These are phyloP conservation scores for Caerostris extrusa DNA, from an alignment of 1,140 invertebrate genomes.

Conservation along the genomic window DNA sequence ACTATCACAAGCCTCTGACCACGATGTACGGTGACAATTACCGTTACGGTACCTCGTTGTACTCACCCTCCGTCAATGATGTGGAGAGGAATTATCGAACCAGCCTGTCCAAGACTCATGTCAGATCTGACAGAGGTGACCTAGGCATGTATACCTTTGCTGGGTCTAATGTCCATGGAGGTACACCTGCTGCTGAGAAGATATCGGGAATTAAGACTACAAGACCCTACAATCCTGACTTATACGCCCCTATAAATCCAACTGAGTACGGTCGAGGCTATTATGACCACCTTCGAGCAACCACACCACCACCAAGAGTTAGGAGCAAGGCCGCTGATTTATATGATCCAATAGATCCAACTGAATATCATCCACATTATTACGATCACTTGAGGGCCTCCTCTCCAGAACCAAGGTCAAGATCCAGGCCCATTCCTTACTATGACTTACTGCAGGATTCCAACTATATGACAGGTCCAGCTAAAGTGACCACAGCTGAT, in stretches of 20 bases:
- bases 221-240: not conserved
- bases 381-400: constrained; percentile 60
- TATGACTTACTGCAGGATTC: constrained; percentile 10
- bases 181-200: constrained; percentile 22
- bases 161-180: constrained; percentile 59
- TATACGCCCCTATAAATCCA: constrained; percentile 46
- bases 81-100: constrained; percentile 63
- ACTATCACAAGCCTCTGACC: constrained; percentile 48
- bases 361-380: constrained; percentile 31
- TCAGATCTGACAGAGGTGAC: constrained; percentile 71
- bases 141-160: constrained; percentile 63
- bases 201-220: not conserved
- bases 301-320: not conserved
- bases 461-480: constrained; percentile 20
- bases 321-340: not conserved
- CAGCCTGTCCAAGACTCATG: constrained; percentile 55
- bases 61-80: constrained; percentile 21
- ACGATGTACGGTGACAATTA: constrained; percentile 66
- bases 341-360: constrained; percentile 42
- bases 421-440: not conserved
- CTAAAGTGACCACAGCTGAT: not conserved
- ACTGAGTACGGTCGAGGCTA: constrained; percentile 41
- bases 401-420: constrained; percentile 5
- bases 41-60: constrained; percentile 50
- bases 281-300: constrained; percentile 62